Conservation (phyloP, 2,888 invertebrate genomes). For the Athalia rosae region DNA sequence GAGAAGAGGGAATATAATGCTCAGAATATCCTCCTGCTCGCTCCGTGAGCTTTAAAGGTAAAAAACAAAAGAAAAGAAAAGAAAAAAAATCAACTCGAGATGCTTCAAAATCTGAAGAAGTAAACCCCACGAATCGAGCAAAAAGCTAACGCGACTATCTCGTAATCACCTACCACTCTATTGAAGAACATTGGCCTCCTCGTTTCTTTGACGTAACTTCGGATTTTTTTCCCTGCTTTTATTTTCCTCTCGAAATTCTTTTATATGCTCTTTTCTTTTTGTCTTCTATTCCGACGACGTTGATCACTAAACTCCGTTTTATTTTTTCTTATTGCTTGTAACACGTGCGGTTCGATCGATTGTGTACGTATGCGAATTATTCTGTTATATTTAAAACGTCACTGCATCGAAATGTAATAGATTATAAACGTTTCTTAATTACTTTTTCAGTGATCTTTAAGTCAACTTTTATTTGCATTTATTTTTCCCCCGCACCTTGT, state of each 20-base stretch:
- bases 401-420: background rate
- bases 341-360: background rate
- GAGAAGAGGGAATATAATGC: no score
- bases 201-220: background rate
- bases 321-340: background rate
- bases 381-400: background rate
- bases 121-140: background rate
- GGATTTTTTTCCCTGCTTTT: background rate
- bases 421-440: background rate
- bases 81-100: background rate
- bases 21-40: no score
- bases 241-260: background rate
- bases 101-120: background rate
- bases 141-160: background rate
- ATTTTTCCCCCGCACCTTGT: background rate
- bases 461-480: no score
- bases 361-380: background rate
- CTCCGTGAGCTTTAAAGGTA: no score
- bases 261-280: background rate
- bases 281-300: background rate
- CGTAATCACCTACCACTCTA: conserved; percentile 10
- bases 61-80: background rate
- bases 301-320: background rate
- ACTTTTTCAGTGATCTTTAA: no score
- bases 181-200: conserved; percentile 20